Conservation (phyloP, 1,140 invertebrate genomes). For the Hirudo medicinalis region DNA sequence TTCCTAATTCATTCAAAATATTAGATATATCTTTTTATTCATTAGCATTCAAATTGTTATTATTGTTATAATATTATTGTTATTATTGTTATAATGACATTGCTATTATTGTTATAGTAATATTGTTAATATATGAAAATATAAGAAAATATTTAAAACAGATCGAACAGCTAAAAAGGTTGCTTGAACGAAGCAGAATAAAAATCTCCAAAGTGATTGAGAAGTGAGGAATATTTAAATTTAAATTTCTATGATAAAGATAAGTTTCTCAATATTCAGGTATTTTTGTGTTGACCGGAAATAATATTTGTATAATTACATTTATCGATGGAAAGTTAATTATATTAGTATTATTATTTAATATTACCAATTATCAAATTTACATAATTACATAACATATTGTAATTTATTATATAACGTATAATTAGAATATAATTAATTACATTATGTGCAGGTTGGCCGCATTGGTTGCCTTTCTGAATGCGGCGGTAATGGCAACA, state of each 20-base stretch:
- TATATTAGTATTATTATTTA: neutral
- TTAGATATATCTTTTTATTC: too few relatives aligned
- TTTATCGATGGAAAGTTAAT: neutral
- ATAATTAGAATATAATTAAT: too few relatives aligned
- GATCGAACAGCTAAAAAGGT: conserved; percentile 44
- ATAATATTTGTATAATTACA: conserved; percentile 3
- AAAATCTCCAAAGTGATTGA: conserved; percentile 94
- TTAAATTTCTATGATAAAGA: neutral
- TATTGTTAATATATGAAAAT: neutral
- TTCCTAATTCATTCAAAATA: too few relatives aligned
- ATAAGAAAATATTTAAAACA: neutral
- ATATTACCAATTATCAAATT: too few relatives aligned
- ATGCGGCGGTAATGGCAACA: too few relatives aligned
- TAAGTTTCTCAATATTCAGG: neutral
- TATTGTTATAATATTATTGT: neutral
- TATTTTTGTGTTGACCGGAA: too few relatives aligned
- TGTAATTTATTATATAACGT: too few relatives aligned
- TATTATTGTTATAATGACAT: neutral
- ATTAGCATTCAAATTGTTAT: too few relatives aligned
- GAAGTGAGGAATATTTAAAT: conserved; percentile 45
- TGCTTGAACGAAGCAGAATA: conserved; percentile 75
- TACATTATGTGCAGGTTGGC: too few relatives aligned
- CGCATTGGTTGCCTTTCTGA: too few relatives aligned
- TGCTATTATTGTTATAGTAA: neutral
- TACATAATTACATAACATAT: too few relatives aligned